These are phyloP conservation scores for Agonum fuliginosum DNA, from an alignment of 2,888 invertebrate genomes.

Conservation along the genomic window DNA sequence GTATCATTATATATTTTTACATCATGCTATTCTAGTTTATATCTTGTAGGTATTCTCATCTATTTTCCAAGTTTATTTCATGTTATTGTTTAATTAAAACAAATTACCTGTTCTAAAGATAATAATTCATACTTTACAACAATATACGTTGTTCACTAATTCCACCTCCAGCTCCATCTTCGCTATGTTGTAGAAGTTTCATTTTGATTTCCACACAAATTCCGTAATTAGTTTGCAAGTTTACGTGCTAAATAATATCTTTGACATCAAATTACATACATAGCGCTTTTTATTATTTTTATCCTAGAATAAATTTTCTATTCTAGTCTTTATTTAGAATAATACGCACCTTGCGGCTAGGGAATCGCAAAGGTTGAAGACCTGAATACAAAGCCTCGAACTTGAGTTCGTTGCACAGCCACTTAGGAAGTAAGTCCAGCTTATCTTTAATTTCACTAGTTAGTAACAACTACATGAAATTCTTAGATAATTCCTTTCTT, in stretches of 20 bases:
- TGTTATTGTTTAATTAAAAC: too few relatives aligned
- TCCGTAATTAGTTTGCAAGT: neutral
- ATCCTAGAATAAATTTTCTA: neutral
- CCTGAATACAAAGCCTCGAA: conserved; percentile 26
- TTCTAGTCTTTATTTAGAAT: conserved; percentile 8
- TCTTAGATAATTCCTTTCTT: conserved; percentile 10
- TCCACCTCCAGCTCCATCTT: too few relatives aligned
- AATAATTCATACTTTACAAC: too few relatives aligned
- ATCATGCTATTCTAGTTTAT: too few relatives aligned
- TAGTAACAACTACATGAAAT: conserved; percentile 21
- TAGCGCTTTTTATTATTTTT: neutral
- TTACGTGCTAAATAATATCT: neutral
- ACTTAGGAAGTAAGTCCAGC: conserved; percentile 4
- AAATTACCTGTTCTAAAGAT: too few relatives aligned
- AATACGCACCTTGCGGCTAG: conserved; percentile 1
- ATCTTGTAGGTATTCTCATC: too few relatives aligned
- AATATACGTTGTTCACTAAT: too few relatives aligned
- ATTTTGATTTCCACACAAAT: too few relatives aligned
- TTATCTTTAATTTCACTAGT: conserved; percentile 26
- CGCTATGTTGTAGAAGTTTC: too few relatives aligned
- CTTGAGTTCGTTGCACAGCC: neutral
- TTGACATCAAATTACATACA: neutral
- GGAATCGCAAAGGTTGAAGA: conserved; percentile 29
- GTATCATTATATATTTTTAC: too few relatives aligned
- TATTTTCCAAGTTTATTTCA: too few relatives aligned